phyloP scores from a whole-genome alignment of 2,113 vertebrate genomes.

The Cranoglanis bouderius region DNA sequence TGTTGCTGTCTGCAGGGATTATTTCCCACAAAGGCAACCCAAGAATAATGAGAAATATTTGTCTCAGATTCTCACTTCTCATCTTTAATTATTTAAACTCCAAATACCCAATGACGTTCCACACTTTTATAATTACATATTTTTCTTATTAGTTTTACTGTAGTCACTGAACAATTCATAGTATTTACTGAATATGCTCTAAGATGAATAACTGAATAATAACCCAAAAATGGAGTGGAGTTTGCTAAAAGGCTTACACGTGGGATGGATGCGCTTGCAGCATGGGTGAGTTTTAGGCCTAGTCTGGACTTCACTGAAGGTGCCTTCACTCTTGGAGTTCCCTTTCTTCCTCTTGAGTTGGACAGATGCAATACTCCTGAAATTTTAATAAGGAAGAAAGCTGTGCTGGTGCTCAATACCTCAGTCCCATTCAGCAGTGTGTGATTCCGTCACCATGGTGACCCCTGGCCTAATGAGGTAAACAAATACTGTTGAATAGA shows the following conservation, averaged over 20 bases:
- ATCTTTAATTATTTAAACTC: not conserved
- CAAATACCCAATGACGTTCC: not conserved
- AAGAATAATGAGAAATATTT: not conserved
- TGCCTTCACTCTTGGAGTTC: constrained; percentile 2
- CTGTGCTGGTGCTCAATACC: constrained; percentile 71
- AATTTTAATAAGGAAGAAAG: constrained; percentile 76
- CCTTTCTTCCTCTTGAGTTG: constrained; percentile 35
- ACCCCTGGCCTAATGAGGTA: constrained; percentile 73
- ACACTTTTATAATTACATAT: not conserved
- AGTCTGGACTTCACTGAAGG: not conserved
- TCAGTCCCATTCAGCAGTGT: constrained; percentile 70
- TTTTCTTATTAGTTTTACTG: not conserved
- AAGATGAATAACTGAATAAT: not conserved
- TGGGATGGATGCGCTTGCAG: not conserved
- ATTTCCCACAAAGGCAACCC: not conserved
- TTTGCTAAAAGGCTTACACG: not conserved
- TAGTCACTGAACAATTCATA: not conserved
- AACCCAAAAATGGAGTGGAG: not conserved
- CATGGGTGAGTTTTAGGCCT: not conserved
- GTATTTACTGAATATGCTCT: not conserved
- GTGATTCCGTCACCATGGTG: constrained; percentile 68
- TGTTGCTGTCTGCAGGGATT: not conserved
- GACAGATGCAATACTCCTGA: constrained; percentile 67
- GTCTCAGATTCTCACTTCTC: not conserved
- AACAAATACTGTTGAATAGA: constrained; percentile 73